A percentile compares a stretch with the other conserved stretches of the same genome.
Evolutionary conservation across 1,140 invertebrate species (phyloP).

Genomic region (Charaxes varanes): DNA sequence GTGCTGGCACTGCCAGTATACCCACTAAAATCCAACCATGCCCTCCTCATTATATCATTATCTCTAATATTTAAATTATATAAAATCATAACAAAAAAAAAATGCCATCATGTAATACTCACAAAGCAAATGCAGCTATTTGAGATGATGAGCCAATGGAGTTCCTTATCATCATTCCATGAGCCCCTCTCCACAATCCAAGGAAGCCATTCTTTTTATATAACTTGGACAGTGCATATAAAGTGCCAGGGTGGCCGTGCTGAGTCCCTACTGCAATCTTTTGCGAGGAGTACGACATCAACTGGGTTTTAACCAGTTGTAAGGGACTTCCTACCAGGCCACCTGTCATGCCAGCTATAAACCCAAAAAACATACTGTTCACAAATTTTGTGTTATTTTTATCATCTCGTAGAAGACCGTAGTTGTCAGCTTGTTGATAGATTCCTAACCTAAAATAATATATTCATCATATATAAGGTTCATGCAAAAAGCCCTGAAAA

Average conservation of each 20-base stretch:
- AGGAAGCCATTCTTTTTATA: constrained; percentile 82
- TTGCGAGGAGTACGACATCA: constrained; percentile 86
- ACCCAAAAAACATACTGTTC: constrained; percentile 63
- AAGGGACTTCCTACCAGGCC: constrained; percentile 79
- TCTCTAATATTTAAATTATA: no score
- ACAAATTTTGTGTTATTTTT: constrained; percentile 55
- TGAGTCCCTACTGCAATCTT: constrained; percentile 93
- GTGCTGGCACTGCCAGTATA: no score
- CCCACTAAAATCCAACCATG: no score
- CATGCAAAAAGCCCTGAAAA: background rate
- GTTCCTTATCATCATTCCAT: constrained; percentile 78
- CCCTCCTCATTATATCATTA: no score
- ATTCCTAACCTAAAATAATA: constrained; percentile 67
- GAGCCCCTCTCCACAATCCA: constrained; percentile 86
- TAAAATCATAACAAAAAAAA: constrained; percentile 2
- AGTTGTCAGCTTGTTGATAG: constrained; percentile 69
- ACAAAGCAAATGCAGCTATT: constrained; percentile 65
- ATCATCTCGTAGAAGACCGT: constrained; percentile 59
- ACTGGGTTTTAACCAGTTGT: constrained; percentile 92
- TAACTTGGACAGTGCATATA: constrained; percentile 80
- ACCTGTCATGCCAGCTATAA: constrained; percentile 57
- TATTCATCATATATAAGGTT: constrained; percentile 12
- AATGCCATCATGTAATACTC: no score
- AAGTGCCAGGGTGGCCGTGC: constrained; percentile 83
- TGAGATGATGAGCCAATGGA: constrained; percentile 73